Evolutionary conservation across 30 jellyfish, hydroid and myxozoan genomes (phyloP).

Genomic region (Cassiopea xamachana): DNA sequence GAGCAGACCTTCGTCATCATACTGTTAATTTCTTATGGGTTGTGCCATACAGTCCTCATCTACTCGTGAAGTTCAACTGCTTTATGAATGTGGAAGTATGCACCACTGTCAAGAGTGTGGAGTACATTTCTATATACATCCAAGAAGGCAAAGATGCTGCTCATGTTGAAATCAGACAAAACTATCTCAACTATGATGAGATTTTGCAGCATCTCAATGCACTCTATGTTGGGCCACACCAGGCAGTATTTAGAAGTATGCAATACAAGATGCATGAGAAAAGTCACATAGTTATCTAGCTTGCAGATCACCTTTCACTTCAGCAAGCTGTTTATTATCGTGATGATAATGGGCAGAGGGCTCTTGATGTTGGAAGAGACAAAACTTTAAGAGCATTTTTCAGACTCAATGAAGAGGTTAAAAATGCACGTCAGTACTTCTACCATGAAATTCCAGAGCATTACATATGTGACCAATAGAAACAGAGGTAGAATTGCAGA

Average conservation of each 20-base stretch:
- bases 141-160: slow-evolving; percentile 76
- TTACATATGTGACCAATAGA: slow-evolving; percentile 6
- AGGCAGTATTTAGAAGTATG: slow-evolving; percentile 53
- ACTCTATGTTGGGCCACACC: slow-evolving; percentile 64
- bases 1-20: slow-evolving; percentile 14
- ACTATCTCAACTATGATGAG: too few species aligned
- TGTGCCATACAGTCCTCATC: slow-evolving; percentile 77
- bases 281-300: too few species aligned
- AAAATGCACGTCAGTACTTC: slow-evolving; percentile 40
- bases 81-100: slow-evolving; percentile 79
- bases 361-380: slow-evolving; percentile 1
- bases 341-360: slow-evolving; percentile 66
- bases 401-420: slow-evolving; percentile 44
- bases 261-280: slow-evolving; percentile 60
- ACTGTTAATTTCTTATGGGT: slow-evolving; percentile 69
- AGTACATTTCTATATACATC: slow-evolving; percentile 72
- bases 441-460: slow-evolving; percentile 69
- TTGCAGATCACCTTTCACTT: slow-evolving; percentile 43
- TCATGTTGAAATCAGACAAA: slow-evolving; percentile 48
- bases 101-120: neutral
- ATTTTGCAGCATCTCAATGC: too few species aligned
- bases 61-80: slow-evolving; percentile 61
- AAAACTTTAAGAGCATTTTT: slow-evolving; percentile 71
- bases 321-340: slow-evolving; percentile 44
- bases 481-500: slow-evolving; percentile 30